Base-by-base conservation (phyloP, 2,113 vertebrate species). In the Orycteropus afer region DNA sequence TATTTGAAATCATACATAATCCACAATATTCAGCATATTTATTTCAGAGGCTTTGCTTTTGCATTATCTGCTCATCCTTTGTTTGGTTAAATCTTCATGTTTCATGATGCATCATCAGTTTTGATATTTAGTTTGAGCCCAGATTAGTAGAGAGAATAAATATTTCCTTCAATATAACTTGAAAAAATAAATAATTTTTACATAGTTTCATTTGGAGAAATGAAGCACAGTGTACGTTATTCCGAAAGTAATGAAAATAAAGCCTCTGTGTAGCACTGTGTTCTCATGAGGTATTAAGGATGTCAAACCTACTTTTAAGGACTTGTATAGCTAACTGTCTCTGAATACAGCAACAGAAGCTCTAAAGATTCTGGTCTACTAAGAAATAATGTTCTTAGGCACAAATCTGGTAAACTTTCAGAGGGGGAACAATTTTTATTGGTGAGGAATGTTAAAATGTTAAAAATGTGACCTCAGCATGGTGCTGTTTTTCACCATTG, bases 51-150 rank as follows among this genome's bases (percentile, higher is more conserved):
- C 5, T 29, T 82, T 53, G 2, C 20, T 76, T 95, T 40, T 93
- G 45, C 42, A 34, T 61, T n/a, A 77, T 91, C 20, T 97, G 34
- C 20, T 96, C 69, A 69, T 80, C 94, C 34, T 45, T 82, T 95
- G 53, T 94, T 95, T 88, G 27, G 61, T 74, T 96, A 91, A 94
- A 61, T 7, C 3, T 82, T 95, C 86, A 73, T 29, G 17, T 84
- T 91, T 90, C 89, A 79, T 49, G 53, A 92, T 67, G 12, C 20
- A 63, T 94, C 92, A 95, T 94, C 47, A 40, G 40, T 93, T 95
- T 94, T 93, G 80, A 92, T 92, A 96, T 96, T 97, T 97, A 95
- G 32, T 37, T 87, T 96, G 40, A 95, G 53, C 59, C 27, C 42
- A 96, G 40, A 67, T 95, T 57, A 83, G 81, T 42, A 77, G 61